These are phyloP conservation scores for Phalacrocorax brasilianus DNA, from an alignment of 2,113 vertebrate genomes.

Conservation along the genomic window DNA sequence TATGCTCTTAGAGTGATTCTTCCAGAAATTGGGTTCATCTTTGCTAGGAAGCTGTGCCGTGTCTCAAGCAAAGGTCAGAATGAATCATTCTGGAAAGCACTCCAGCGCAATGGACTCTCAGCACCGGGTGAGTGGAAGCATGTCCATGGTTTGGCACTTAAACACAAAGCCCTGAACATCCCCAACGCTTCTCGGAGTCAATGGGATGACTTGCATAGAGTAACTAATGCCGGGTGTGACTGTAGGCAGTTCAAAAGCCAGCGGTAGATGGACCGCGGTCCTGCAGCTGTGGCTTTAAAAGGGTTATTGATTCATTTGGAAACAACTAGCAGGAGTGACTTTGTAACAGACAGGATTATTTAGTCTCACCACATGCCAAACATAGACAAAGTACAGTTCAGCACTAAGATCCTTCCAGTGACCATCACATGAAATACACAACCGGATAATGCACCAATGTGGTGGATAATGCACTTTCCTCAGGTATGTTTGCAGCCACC, in stretches of 20 bases:
- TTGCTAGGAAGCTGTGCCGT: background rate
- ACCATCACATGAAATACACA: background rate
- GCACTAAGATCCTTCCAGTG: background rate
- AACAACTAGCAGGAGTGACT: conserved; percentile 28
- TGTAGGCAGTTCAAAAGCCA: background rate
- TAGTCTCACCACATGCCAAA: background rate
- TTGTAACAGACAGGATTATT: conserved; percentile 13
- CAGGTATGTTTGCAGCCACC: background rate
- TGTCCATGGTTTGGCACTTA: background rate
- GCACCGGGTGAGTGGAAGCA: background rate
- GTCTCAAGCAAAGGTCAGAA: background rate
- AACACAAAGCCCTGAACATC: background rate
- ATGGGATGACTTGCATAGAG: background rate
- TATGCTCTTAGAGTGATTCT: background rate
- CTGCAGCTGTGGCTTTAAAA: conserved; percentile 20
- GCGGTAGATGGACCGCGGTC: background rate
- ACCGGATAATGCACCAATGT: background rate
- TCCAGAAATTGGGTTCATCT: background rate
- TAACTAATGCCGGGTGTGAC: background rate
- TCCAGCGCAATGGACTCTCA: background rate
- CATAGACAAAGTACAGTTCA: background rate
- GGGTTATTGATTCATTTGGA: conserved; percentile 46
- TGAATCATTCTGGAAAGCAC: background rate
- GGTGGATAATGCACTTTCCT: background rate
- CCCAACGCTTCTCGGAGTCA: background rate